A percentile compares a stretch with the other conserved stretches of the same genome.
Evolutionary conservation across 2,797 vertebrate genomes (phyloP).

Genomic region (Ctenopoma multispine): DNA sequence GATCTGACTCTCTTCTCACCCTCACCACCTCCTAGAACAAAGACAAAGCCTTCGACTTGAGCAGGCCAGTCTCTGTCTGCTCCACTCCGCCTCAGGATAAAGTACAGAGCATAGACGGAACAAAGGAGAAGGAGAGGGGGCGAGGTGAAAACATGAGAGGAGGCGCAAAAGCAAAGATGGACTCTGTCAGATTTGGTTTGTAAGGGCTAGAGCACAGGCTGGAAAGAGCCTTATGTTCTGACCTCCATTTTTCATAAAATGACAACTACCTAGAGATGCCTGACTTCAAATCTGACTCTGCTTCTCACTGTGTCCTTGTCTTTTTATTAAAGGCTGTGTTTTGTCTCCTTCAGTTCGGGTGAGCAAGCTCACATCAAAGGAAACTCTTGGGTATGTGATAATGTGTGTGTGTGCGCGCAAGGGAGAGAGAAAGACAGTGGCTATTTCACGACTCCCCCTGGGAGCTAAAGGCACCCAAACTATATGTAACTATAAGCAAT

Average conservation of each 20-base stretch:
- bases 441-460: constrained; percentile 19
- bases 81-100: constrained; percentile 28
- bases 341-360: constrained; percentile 27
- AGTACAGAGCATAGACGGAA: constrained; percentile 13
- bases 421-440: neutral
- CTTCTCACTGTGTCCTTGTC: constrained; percentile 36
- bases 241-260: constrained; percentile 43
- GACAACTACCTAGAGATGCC: constrained; percentile 30
- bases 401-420: constrained; percentile 8
- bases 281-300: constrained; percentile 31
- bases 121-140: neutral
- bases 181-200: constrained; percentile 42
- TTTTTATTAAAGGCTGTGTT: constrained; percentile 41
- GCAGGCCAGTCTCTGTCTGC: constrained; percentile 4
- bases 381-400: constrained; percentile 25
- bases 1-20: constrained; percentile 27
- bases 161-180: constrained; percentile 38
- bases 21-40: constrained; percentile 17
- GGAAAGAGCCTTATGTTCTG: constrained; percentile 31
- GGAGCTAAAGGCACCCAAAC: constrained; percentile 30
- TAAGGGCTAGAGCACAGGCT: constrained; percentile 25
- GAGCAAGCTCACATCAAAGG: constrained; percentile 42
- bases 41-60: constrained; percentile 31
- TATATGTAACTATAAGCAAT: constrained; percentile 36
- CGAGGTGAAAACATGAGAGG: constrained; percentile 26